A percentile compares a stretch with the other conserved stretches of the same genome.
Conservation (phyloP, 92 coral and sea anemone species). For the Isaurus tuberculatus region DNA sequence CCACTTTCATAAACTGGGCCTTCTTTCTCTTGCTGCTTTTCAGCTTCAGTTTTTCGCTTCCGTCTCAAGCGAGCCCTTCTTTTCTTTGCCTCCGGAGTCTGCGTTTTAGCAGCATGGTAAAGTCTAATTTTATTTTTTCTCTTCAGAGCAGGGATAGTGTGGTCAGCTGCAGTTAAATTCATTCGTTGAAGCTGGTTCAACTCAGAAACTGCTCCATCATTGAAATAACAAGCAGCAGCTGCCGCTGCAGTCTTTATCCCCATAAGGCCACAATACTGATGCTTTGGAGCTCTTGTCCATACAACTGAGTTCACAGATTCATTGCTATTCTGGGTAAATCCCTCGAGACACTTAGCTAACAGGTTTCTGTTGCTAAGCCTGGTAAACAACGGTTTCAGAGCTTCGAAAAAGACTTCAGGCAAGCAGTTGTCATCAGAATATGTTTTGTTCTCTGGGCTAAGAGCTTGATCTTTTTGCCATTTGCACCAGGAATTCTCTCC, state of each 20-base stretch:
- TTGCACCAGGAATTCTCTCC: conserved; percentile 18
- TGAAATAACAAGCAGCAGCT: conserved; percentile 27
- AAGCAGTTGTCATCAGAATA: conserved; percentile 18
- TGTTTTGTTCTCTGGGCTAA: not conserved
- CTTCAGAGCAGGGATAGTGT: conserved; percentile 31
- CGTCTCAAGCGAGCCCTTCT: conserved; percentile 25
- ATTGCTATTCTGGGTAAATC: conserved; percentile 13
- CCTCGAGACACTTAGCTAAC: conserved; percentile 14
- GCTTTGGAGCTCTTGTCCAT: conserved; percentile 25
- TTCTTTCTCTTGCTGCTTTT: conserved; percentile 28
- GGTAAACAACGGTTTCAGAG: not conserved
- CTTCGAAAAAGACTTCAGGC: conserved; percentile 23
- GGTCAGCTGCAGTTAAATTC: conserved; percentile 32
- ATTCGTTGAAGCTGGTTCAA: conserved; percentile 11
- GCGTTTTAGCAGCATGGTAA: conserved; percentile 34
- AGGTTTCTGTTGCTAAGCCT: conserved; percentile 22
- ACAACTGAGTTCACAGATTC: conserved; percentile 12
- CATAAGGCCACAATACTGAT: conserved; percentile 30
- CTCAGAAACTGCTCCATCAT: conserved; percentile 29
- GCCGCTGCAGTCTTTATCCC: conserved; percentile 29
- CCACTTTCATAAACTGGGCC: conserved; percentile 34
- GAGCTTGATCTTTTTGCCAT: conserved; percentile 24
- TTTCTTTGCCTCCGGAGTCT: conserved; percentile 29
- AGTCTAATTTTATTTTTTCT: conserved; percentile 16
- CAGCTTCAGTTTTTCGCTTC: conserved; percentile 29